Base-by-base conservation (phyloP, 2,888 invertebrate species). In the Cerastis rubricosa region DNA sequence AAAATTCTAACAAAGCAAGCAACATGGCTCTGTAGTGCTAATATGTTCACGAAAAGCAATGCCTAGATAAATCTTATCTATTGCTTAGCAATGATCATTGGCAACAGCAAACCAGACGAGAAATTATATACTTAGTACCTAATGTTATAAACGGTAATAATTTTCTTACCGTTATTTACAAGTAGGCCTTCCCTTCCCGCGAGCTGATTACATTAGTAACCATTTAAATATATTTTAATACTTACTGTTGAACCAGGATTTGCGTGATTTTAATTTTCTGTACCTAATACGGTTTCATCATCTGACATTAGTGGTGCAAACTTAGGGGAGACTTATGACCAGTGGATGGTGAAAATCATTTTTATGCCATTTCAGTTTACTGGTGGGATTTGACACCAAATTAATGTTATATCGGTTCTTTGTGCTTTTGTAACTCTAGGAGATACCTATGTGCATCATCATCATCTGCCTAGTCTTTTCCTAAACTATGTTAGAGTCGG, bases 71-170 rank as follows among this genome's bases (percentile, higher is more conserved):
- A 84, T 75, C 35, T 25, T 14, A 49, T 61, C n/a, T 64, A 75
- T n/a, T 57, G 29, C 73, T 17, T 11, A n/a, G 47, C 73, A 77
- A 83, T 73, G 54, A 63, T 78, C 68, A 59, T 61, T 68, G 59
- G 73, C 14, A 64, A 74, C 14, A 51, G 67, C 63, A 47, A 85
- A 83, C 72, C 65, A 78, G 83, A 69, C 40, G n/a, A 83, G 83
- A 82, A 82, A 74, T 85, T 82, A 83, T 78, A 63, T 69, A 57
- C 78, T 54, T 51, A 73, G 70, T 71, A n/a, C n/a, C n/a, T n/a
- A 85, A 85, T 71, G 64, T 59, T 84, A 78, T 78, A 83, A 79
- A 35, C 40, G 64, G 74, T 54, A 67, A 84, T 84, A 83, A 86
- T 86, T 83, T 84, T 69, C 68, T 66, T 64, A 61, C 74, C 49